phyloP scores from a whole-genome alignment of 2,113 vertebrate genomes.

The Cheilinus undulatus region DNA sequence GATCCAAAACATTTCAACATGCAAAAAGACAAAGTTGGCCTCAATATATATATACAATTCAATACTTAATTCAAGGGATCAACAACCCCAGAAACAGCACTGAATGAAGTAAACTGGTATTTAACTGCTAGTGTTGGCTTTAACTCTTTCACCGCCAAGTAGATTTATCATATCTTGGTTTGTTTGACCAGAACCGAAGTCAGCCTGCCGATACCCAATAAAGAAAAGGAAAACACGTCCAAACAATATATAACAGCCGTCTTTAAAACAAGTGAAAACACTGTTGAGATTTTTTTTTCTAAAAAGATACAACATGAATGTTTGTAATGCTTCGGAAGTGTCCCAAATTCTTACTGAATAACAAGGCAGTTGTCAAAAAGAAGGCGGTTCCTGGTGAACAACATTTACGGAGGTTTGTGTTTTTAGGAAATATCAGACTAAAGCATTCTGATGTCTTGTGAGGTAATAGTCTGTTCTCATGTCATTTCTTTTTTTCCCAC shows the following conservation, averaged over 20 bases:
- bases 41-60: constrained; percentile 64
- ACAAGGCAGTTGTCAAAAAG: constrained; percentile 78
- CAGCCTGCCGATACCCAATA: constrained; percentile 21
- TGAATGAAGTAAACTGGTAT: constrained; percentile 24
- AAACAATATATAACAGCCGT: constrained; percentile 35
- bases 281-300: constrained; percentile 15
- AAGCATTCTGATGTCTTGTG: constrained; percentile 79
- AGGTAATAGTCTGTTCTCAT: constrained; percentile 74
- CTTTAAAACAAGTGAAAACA: constrained; percentile 42
- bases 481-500: constrained; percentile 10
- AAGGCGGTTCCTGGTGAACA: constrained; percentile 81
- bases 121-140: constrained; percentile 51
- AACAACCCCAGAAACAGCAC: constrained; percentile 25
- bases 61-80: constrained; percentile 27
- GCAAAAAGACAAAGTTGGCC: constrained; percentile 74
- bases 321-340: constrained; percentile 20
- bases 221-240: constrained; percentile 7
- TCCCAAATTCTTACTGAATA: constrained; percentile 61
- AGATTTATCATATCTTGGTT: constrained; percentile 16
- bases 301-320: constrained; percentile 52
- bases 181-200: constrained; percentile 18
- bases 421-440: constrained; percentile 74
- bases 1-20: constrained; percentile 74
- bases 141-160: constrained; percentile 34
- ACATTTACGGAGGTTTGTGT: constrained; percentile 74